A percentile compares a stretch with the other conserved stretches of the same genome.
Conservation (phyloP, 1,140 invertebrate species). For the Papilio machaon region DNA sequence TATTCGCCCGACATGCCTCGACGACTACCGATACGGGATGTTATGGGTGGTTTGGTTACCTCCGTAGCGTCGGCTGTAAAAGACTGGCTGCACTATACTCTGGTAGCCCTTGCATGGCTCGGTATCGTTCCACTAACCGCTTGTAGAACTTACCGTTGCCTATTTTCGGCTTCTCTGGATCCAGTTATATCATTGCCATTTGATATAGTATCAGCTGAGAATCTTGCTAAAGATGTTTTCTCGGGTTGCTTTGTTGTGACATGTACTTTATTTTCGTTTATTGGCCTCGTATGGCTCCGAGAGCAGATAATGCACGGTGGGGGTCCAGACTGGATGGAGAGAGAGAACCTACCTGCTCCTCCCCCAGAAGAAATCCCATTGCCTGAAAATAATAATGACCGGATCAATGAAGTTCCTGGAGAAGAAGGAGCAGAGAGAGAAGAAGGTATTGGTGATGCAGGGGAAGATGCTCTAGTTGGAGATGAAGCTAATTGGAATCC, state of each 20-base stretch:
- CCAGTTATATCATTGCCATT: constrained; percentile 93
- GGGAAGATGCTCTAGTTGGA: constrained; percentile 83
- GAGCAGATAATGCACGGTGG: constrained; percentile 99
- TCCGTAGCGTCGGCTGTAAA: constrained; percentile 95
- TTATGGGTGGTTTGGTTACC: constrained; percentile 92
- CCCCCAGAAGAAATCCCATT: constrained; percentile 66
- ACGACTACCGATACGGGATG: constrained; percentile 94
- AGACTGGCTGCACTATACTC: constrained; percentile 98
- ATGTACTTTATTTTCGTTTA: constrained; percentile 98
- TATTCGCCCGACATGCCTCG: constrained; percentile 99
- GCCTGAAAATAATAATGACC: constrained; percentile 74
- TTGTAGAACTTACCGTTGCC: constrained; percentile 96
- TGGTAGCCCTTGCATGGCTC: constrained; percentile 98
- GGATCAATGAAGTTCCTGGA: constrained; percentile 65
- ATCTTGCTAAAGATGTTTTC: constrained; percentile 95
- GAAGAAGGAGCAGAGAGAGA: constrained; percentile 68
- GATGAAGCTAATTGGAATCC: constrained; percentile 99
- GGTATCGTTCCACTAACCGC: constrained; percentile 98
- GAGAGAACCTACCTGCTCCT: constrained; percentile 82
- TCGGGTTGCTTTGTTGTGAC: constrained; percentile 98
- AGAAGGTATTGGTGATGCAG: constrained; percentile 72
- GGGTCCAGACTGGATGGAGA: constrained; percentile 96
- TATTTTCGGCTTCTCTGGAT: constrained; percentile 95
- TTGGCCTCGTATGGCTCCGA: constrained; percentile 97
- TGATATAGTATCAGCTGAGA: constrained; percentile 96